These are phyloP conservation scores for Sylvilagus floridanus DNA, from an alignment of 2,797 vertebrate species.

Conservation along the genomic window DNA sequence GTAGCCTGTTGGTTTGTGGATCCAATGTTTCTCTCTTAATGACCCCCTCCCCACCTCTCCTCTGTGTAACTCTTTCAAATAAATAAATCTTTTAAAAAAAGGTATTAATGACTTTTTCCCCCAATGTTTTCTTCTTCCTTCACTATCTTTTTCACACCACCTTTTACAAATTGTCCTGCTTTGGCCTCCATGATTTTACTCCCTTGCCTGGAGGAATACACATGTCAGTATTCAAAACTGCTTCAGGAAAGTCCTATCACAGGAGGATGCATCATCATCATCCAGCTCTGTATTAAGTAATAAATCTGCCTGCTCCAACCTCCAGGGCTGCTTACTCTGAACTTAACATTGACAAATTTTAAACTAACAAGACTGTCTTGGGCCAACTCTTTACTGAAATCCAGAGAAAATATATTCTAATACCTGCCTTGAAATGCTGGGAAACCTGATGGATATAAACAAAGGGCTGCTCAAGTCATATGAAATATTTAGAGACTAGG, in stretches of 20 bases:
- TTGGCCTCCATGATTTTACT: background rate
- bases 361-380: background rate
- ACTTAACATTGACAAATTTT: background rate
- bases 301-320: background rate
- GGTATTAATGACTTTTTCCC: background rate
- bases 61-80: too few relatives aligned
- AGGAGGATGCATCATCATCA: background rate
- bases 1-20: background rate
- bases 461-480: background rate
- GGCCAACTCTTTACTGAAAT: background rate
- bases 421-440: background rate
- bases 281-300: background rate
- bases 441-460: background rate
- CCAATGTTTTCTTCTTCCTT: background rate
- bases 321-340: background rate
- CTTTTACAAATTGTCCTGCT: background rate
- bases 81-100: too few relatives aligned
- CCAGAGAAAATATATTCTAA: background rate
- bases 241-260: background rate
- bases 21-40: background rate
- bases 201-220: background rate
- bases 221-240: background rate
- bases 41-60: too few relatives aligned
- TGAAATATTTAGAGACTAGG: background rate
- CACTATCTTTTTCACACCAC: background rate